phyloP scores from a whole-genome alignment of 92 coral and sea anemone species.

The Phymanthus crucifer region DNA sequence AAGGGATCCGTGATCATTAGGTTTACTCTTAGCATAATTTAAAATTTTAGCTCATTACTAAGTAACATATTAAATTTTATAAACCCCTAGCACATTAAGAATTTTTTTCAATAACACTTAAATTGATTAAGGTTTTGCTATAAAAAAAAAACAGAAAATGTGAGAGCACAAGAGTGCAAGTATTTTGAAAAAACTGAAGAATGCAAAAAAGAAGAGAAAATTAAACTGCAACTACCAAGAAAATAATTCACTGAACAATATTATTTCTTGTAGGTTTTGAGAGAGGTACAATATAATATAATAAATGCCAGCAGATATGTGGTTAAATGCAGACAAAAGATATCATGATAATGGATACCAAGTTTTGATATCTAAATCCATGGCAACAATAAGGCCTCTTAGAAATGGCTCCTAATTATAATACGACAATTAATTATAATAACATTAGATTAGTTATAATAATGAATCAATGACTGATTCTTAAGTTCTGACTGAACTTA shows the following conservation, averaged over 20 bases:
- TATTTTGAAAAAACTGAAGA: background rate
- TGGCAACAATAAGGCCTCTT: background rate
- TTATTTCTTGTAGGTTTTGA: background rate
- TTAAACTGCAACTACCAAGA: background rate
- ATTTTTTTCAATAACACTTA: background rate
- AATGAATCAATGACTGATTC: background rate
- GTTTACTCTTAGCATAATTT: background rate
- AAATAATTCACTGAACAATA: background rate
- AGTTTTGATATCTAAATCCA: background rate
- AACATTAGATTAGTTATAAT: background rate
- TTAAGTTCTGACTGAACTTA: no score
- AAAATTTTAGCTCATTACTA: background rate
- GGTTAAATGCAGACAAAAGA: constrained; percentile 9
- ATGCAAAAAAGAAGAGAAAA: background rate
- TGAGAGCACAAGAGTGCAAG: background rate
- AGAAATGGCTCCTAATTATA: background rate
- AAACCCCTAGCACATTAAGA: background rate
- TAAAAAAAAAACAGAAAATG: background rate
- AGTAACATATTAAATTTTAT: background rate
- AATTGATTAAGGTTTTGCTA: background rate
- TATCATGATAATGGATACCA: background rate
- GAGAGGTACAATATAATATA: background rate
- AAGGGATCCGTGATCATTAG: background rate
- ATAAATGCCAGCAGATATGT: background rate
- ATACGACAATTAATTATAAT: background rate